Evolutionary conservation across 2,113 vertebrate genomes (phyloP).

Genomic region (Hucho hucho): DNA sequence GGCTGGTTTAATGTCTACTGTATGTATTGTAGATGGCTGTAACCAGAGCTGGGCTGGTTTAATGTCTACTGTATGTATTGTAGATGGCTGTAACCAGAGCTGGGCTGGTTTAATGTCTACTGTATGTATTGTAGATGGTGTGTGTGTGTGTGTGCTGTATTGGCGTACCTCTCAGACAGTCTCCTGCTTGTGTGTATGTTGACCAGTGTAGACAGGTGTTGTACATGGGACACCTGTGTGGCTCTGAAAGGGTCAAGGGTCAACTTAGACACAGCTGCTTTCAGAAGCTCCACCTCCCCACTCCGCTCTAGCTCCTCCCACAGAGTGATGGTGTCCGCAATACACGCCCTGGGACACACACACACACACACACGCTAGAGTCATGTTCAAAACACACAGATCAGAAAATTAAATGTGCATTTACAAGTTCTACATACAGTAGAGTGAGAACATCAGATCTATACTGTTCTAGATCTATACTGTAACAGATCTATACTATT

Average conservation of each 20-base stretch:
- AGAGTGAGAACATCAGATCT: too few species aligned
- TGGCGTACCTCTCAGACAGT: conserved; percentile 60
- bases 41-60: too few species aligned
- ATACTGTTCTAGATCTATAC: too few species aligned
- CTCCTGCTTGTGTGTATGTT: conserved; percentile 75
- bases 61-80: too few species aligned
- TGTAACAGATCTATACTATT: too few species aligned
- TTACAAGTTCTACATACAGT: too few species aligned
- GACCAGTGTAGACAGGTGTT: conserved; percentile 80
- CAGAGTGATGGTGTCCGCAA: conserved; percentile 78
- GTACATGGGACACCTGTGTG: conserved; percentile 79
- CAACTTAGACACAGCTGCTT: conserved; percentile 78
- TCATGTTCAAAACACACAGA: too few species aligned
- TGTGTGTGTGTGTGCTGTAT: not conserved
- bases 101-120: too few species aligned
- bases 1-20: too few species aligned
- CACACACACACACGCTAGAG: not conserved
- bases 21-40: too few species aligned
- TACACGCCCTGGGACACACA: conserved; percentile 76
- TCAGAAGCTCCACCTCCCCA: conserved; percentile 67
- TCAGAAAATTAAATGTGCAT: too few species aligned
- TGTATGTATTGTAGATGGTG: not conserved
- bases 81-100: too few species aligned
- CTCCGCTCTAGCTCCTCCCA: conserved; percentile 81
- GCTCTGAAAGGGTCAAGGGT: conserved; percentile 85